Conservation (phyloP, 2,797 vertebrate species). For the Anguilla marmorata region DNA sequence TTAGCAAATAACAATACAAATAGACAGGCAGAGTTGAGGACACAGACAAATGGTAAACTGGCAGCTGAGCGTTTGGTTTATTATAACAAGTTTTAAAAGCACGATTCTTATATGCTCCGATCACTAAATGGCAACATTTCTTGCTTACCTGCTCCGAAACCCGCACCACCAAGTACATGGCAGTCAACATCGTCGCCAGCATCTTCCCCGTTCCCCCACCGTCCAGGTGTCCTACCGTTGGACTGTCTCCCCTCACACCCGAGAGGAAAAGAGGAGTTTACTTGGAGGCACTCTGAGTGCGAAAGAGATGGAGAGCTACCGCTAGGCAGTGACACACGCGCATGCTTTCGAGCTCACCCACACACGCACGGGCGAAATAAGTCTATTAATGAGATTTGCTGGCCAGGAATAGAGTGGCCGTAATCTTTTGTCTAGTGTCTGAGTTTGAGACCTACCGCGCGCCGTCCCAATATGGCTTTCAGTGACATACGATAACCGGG, state of each 20-base stretch:
- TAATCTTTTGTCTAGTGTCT: constrained; percentile 63
- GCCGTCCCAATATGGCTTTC: too few relatives aligned
- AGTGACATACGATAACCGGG: too few relatives aligned
- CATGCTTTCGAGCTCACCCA: constrained; percentile 19
- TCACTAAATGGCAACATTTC: neutral
- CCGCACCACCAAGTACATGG: constrained; percentile 78
- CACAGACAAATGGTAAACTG: constrained; percentile 26
- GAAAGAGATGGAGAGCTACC: constrained; percentile 23
- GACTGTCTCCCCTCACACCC: neutral
- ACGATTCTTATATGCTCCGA: neutral
- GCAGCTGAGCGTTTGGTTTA: neutral
- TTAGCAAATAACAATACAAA: neutral
- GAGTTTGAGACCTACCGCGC: neutral
- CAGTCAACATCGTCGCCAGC: constrained; percentile 84
- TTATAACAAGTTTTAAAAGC: neutral
- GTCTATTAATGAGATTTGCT: constrained; percentile 73
- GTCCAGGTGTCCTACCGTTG: constrained; percentile 27
- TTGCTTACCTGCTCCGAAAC: constrained; percentile 77
- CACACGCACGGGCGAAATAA: constrained; percentile 53
- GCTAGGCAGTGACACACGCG: constrained; percentile 26
- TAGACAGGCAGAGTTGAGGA: neutral
- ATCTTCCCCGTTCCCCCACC: constrained; percentile 60
- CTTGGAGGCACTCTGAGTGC: constrained; percentile 9
- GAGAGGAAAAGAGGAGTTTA: neutral
- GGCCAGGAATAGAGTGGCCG: constrained; percentile 71